Evolutionary conservation across 2,888 invertebrate genomes (phyloP).

Genomic region (Pantelozetes paolii): DNA sequence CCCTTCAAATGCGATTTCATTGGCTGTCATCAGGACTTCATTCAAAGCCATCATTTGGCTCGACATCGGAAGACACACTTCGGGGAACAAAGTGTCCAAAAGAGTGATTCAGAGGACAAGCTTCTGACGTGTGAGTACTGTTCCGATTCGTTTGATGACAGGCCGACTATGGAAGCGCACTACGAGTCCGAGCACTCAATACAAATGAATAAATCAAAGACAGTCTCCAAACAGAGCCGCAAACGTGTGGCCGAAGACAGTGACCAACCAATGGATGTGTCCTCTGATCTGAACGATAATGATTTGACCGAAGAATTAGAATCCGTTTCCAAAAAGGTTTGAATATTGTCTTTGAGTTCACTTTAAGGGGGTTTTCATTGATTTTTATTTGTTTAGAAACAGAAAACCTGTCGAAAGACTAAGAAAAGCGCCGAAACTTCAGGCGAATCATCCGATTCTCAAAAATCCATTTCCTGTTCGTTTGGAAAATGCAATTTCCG

Average conservation of each 20-base stretch:
- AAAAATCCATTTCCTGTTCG: not conserved
- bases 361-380: not conserved
- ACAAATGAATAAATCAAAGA: not conserved
- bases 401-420: not conserved
- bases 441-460: not conserved
- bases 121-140: not conserved
- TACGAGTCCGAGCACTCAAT: not conserved
- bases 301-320: not conserved
- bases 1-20: slow-evolving; percentile 33
- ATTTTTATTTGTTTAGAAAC: not conserved
- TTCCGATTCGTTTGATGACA: not conserved
- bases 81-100: not conserved
- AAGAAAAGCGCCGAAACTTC: not conserved
- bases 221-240: not conserved
- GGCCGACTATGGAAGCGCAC: not conserved
- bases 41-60: slow-evolving; percentile 34
- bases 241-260: not conserved
- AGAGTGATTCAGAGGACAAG: not conserved
- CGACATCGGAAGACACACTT: slow-evolving; percentile 29
- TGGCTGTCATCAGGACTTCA: slow-evolving; percentile 31
- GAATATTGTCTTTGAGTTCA: not conserved
- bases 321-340: too few relatives aligned
- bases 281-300: not conserved
- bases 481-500: slow-evolving; percentile 27
- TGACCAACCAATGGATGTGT: not conserved